Evolutionary conservation across 2,113 vertebrate species (phyloP).

Genomic region (Oncorhynchus nerka): DNA sequence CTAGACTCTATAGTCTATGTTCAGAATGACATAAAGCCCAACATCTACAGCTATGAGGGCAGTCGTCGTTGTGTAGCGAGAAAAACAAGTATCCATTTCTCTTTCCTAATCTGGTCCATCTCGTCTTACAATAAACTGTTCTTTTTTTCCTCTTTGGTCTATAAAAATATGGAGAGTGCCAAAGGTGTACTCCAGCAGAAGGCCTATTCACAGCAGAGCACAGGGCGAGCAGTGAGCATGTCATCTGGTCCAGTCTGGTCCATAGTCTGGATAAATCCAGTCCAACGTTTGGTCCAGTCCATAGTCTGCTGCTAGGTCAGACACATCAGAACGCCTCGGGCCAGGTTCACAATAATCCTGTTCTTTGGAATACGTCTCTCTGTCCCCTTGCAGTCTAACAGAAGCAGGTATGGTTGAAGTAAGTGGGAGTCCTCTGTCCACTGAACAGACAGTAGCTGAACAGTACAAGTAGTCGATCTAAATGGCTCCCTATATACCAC

Average conservation of each 20-base stretch:
- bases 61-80: slow-evolving; percentile 25
- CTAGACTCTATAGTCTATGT: slow-evolving; percentile 42
- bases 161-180: slow-evolving; percentile 88
- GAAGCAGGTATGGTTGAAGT: neutral
- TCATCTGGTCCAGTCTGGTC: slow-evolving; percentile 53
- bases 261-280: slow-evolving; percentile 36
- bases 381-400: neutral
- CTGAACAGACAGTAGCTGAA: neutral
- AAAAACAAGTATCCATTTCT: slow-evolving; percentile 17
- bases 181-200: slow-evolving; percentile 89
- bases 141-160: slow-evolving; percentile 90
- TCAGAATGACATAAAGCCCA: slow-evolving; percentile 39
- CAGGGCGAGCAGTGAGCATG: slow-evolving; percentile 68
- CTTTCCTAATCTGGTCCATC: slow-evolving; percentile 61
- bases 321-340: slow-evolving; percentile 12
- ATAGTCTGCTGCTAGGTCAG: slow-evolving; percentile 65
- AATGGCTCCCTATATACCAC: neutral
- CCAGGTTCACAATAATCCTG: slow-evolving; percentile 12
- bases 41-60: neutral
- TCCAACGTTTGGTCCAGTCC: slow-evolving; percentile 24
- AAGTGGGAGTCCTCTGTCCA: neutral
- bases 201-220: slow-evolving; percentile 76
- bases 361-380: neutral
- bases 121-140: slow-evolving; percentile 65
- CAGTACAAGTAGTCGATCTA: neutral